Base-by-base conservation (phyloP, 2,888 invertebrate genomes). In the Drosophila neotestacea region DNA sequence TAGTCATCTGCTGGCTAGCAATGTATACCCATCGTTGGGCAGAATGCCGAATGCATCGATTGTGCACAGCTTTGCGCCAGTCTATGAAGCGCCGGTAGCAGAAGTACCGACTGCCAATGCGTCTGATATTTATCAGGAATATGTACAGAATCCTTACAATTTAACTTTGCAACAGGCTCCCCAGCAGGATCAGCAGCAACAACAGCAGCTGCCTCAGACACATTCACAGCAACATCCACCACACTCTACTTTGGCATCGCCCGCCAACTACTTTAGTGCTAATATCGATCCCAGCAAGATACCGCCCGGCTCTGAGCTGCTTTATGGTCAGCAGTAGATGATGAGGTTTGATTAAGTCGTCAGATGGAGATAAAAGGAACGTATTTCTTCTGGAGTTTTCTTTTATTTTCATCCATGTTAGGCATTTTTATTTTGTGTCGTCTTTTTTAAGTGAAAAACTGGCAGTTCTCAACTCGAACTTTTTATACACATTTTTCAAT, bases 211-310 rank as follows among this genome's bases (percentile, higher is more conserved):
- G 54, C 27, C 16, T 4, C 50, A 48, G 32, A 3, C 32, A 9
- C 66, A 65, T 16, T 54, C 39, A 42, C 48, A 39, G n/a, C 27
- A 34, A 27, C 59, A 52, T 22, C 22, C 22, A 50, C 41, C 94
- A 38, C 56, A 58, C 13, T 67, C 95, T 4, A 69, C 73, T 62
- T 73, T 79, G 36, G 70, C 81, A 41, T 76, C 89, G 77, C 95
- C 95, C 78, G 93, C 95, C 0, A 95, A 94, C 86, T 96, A 95
- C 89, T 96, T 95, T 84, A 94, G 94, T 34, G 93, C 93, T 0
- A 93, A 93, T 4, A 93, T 93, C 46, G 93, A 93, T 44, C 93
- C 93, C 10, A 92, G 91, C 67, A 89, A 90, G 67, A 93, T 94
- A 70, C 94, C 94, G 5, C 94, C 94, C 0, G 95, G 95, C 0